These are phyloP conservation scores for Apogon hyalosoma DNA, from an alignment of 2,797 vertebrate genomes.

Conservation along the genomic window DNA sequence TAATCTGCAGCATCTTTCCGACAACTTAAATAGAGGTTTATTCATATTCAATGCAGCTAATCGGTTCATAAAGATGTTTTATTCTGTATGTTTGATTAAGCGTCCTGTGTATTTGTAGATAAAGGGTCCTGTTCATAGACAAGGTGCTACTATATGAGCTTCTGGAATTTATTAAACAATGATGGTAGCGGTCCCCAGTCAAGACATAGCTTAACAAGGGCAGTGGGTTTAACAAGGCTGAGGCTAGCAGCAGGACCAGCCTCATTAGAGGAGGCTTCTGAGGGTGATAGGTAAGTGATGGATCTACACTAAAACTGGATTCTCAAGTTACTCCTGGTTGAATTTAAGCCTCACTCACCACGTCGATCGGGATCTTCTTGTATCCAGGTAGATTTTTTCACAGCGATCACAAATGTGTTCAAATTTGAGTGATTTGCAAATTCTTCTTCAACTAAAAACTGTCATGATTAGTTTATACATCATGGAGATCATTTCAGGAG, in stretches of 20 bases:
- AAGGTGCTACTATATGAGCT: conserved; percentile 10
- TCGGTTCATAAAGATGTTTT: neutral
- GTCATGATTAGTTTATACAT: too few species aligned
- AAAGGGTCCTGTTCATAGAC: neutral
- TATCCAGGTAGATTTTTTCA: too few species aligned
- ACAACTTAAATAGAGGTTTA: neutral
- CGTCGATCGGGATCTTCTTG: neutral
- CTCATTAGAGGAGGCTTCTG: conserved; percentile 60
- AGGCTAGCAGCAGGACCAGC: conserved; percentile 51
- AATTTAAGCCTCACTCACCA: neutral
- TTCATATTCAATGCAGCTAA: neutral
- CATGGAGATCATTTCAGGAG: too few species aligned
- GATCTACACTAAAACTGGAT: conserved; percentile 8
- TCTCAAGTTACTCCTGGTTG: neutral
- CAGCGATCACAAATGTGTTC: too few species aligned
- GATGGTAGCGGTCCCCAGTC: conserved; percentile 45
- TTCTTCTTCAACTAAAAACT: too few species aligned
- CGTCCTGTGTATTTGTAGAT: neutral
- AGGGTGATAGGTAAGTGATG: neutral
- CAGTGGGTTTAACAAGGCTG: conserved; percentile 62
- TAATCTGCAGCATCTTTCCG: neutral
- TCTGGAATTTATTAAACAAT: conserved; percentile 64
- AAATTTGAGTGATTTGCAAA: too few species aligned
- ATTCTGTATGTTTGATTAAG: neutral
- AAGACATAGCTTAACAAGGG: conserved; percentile 53